Evolutionary conservation across 2,113 vertebrate genomes (phyloP), one percentile per base, ranked within the genome.

Genomic region (Bos indicus): DNA sequence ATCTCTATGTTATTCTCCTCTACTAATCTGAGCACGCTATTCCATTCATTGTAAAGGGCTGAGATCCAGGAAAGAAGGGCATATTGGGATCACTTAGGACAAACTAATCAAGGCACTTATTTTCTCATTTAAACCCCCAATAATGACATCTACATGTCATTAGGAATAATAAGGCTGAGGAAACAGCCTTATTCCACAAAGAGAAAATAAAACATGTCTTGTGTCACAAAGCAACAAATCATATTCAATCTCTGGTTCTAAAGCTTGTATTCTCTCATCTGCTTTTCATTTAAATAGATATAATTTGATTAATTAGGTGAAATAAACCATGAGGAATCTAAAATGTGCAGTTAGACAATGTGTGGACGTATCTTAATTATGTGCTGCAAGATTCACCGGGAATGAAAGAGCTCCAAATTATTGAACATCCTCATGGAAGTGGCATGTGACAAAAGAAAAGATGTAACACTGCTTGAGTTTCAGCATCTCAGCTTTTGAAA

Each of bases 401-500:
- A 14, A 51, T 80, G 40, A 51, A 77, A 71, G 46, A 87, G 51
- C 40, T 60, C 59, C 64, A 85, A 36, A 25, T 25, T 36, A 23
- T 52, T 87, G 25, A 78, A 14, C 28, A 59, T 51, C 36, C 5
- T 67, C 28, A 40, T 33, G 54, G 71, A 28, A 74, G 21, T 10
- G 52, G 80, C 59, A 71, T 2, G 21, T 4, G 17, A 7, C 14
- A 77, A 17, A 91, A 3, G 51, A 10, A 40, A 62, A 33, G 14
- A 17, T 15, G 11, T 7, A 21, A 2, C 17, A 36, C n/a, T 16
- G 8, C 54, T 36, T 0, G 0, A 56, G 2, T 62, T 36, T 26
- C 43, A 56, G 21, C 0, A 48, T 1, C 30, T 93, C 14, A 10
- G 36, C 7, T 62, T 94, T 83, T 9, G 83, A 94, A 89, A 51